These are phyloP conservation scores for Oenanthe oenanthe DNA, from an alignment of 2,113 vertebrate genomes.

Conservation along the genomic window DNA sequence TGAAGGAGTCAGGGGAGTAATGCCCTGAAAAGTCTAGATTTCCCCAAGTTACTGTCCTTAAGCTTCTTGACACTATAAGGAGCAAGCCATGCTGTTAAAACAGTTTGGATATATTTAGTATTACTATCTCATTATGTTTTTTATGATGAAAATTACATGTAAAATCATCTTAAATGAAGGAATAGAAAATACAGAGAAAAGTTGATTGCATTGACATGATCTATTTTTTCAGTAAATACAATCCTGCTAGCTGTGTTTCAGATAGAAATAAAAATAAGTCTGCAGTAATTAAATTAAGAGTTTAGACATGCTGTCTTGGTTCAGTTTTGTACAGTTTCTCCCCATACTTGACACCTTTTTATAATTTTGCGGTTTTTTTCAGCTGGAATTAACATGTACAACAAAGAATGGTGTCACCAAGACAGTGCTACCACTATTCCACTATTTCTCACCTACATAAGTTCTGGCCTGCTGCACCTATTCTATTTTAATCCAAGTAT, in stretches of 20 bases:
- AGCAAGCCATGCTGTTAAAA: background rate
- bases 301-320: constrained; percentile 28
- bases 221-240: constrained; percentile 25
- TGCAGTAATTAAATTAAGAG: constrained; percentile 72
- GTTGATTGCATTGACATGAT: constrained; percentile 23
- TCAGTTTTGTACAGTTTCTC: background rate
- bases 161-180: background rate
- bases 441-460: background rate
- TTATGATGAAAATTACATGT: background rate
- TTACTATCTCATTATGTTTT: background rate
- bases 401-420: background rate
- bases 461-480: background rate
- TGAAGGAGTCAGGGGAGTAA: background rate
- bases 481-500: background rate
- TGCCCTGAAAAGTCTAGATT: background rate
- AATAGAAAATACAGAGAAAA: background rate
- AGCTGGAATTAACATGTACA: background rate
- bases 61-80: background rate
- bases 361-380: background rate
- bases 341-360: background rate
- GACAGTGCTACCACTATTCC: background rate
- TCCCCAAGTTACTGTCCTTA: background rate
- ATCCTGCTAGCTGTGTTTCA: constrained; percentile 33
- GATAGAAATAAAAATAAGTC: constrained; percentile 71
- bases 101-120: background rate